phyloP scores from a whole-genome alignment of 1,140 invertebrate species.

The Portunus trituberculatus region DNA sequence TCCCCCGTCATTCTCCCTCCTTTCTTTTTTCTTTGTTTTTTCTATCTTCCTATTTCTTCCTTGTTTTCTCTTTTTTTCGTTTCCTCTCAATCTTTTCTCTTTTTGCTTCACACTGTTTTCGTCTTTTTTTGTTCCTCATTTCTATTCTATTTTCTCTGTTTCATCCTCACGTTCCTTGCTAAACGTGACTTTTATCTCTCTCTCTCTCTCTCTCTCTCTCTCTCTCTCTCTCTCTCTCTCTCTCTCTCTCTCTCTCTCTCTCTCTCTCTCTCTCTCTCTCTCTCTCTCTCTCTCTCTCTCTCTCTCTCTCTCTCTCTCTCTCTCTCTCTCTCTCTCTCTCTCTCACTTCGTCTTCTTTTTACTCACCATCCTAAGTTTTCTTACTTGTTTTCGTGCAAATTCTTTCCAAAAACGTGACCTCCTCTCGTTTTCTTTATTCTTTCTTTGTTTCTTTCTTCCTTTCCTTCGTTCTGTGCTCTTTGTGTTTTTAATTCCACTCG shows the following conservation, averaged over 20 bases:
- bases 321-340: constrained; percentile 33
- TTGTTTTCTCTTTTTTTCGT: not conserved
- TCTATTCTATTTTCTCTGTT: not conserved
- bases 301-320: constrained; percentile 24
- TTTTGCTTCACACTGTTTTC: not conserved
- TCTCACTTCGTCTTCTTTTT: not conserved
- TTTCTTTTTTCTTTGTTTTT: not conserved
- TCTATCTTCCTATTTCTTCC: not conserved
- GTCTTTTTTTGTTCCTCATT: not conserved
- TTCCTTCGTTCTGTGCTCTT: not conserved
- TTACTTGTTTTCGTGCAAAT: not conserved
- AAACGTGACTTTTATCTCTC: not conserved
- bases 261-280: not conserved
- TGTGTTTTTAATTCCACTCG: not conserved
- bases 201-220: not conserved
- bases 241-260: not conserved
- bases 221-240: not conserved
- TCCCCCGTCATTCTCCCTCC: not conserved
- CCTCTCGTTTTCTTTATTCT: not conserved
- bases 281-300: constrained; percentile 31
- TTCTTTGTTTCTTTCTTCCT: not conserved
- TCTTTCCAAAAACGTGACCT: not conserved
- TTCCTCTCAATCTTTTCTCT: not conserved
- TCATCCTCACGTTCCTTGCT: not conserved
- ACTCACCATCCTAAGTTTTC: not conserved